Evolutionary conservation across 35 echinoderm and acorn worm genomes (phyloP), one percentile per base, ranked within the genome.

Genomic region (Patiria miniata): DNA sequence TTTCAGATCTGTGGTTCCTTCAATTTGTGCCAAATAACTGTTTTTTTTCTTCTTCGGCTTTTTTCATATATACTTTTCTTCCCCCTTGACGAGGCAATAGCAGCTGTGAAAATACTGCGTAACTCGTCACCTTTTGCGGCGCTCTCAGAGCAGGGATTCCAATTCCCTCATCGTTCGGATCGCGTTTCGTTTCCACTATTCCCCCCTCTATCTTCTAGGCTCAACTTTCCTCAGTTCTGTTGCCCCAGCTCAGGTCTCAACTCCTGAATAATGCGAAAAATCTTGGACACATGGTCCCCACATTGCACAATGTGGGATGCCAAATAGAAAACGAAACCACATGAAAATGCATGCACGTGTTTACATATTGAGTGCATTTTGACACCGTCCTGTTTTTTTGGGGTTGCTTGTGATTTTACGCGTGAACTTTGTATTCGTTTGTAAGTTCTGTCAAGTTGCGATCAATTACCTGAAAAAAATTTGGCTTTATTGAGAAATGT

Each of bases 21-120:
- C n/a, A n/a, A n/a, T n/a, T 47, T 47, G 42, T 4, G 42, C 12
- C 42, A 47, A 6, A 12, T 4, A 6, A 4, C 42, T 47, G 42
- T 47, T 4, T 12, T 6, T 47, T 47, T 47, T 47, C 4, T 12
- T 6, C 12, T 47, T 47, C 42, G 12, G 42, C 42, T 12, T 47
- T 12, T 47, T 12, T 47, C 12, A 47, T 47, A 47, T n/a, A 47
- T 47, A 4, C 42, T 47, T 47, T 47, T 34, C 65, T 60, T 60
- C 23, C 23, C 65, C 26, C 65, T 30, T 26, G 26, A 73, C 65
- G 29, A 73, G 65, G 65, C 65, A 73, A 30, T 73, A 73, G 65
- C 65, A 73, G 65, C 21, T 73, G 65, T 73, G 65, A 30, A 73
- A 73, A 73, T 73, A 73, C 65, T 26, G 65, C 26, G 34, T 73